Percentiles rank a stretch among this genome's conserved stretches.
These are phyloP conservation scores for Drosophila quinaria DNA, from an alignment of 2,888 invertebrate species.

Conservation along the genomic window DNA sequence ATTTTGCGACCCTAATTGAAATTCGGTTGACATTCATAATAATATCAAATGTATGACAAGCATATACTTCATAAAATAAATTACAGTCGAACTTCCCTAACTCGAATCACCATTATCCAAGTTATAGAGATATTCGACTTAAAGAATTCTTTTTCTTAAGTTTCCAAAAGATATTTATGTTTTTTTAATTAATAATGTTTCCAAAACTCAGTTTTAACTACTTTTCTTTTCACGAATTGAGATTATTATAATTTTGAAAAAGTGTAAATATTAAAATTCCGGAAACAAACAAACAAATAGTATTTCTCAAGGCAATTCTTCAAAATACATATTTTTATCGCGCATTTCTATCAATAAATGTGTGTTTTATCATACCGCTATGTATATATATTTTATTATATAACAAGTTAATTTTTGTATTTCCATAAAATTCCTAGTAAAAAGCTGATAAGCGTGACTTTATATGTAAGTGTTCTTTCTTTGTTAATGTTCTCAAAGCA, in stretches of 20 bases:
- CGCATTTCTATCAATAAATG: neutral
- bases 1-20: constrained; percentile 1
- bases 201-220: too few species aligned
- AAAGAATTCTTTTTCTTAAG: too few species aligned
- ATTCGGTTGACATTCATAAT: neutral
- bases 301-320: neutral
- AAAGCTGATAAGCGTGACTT: constrained; percentile 2
- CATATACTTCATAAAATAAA: neutral
- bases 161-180: too few species aligned
- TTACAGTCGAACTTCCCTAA: too few species aligned
- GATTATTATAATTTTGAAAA: too few species aligned
- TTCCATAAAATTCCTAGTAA: neutral
- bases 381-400: too few species aligned
- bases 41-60: neutral
- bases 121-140: too few species aligned
- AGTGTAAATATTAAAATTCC: too few species aligned
- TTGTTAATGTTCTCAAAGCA: neutral
- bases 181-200: too few species aligned
- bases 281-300: too few species aligned
- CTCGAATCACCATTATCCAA: too few species aligned
- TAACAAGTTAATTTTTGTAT: neutral
- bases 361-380: neutral
- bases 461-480: neutral
- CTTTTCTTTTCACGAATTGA: too few species aligned
- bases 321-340: neutral